Percentiles rank a stretch among this genome's conserved stretches.
Evolutionary conservation across 2,888 invertebrate species (phyloP).

Genomic region (Cantharis rustica): DNA sequence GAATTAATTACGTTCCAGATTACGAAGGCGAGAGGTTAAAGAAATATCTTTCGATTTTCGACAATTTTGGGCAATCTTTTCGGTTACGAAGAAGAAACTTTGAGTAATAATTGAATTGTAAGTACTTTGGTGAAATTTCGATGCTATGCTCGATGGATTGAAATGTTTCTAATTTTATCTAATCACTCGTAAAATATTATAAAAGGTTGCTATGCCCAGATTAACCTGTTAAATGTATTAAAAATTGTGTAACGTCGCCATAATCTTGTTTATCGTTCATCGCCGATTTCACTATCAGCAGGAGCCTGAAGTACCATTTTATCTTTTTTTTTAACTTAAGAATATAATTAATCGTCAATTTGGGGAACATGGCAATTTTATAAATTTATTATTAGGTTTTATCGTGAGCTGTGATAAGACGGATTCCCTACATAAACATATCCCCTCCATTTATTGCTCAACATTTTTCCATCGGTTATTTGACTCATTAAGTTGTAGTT

Average conservation of each 20-base stretch:
- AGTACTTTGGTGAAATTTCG: background rate
- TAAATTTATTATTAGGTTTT: conserved; percentile 19
- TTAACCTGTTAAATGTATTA: background rate
- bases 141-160: background rate
- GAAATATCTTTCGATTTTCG: background rate
- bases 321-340: background rate
- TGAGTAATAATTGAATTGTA: background rate
- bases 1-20: background rate
- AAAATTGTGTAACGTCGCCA: background rate
- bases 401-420: conserved; percentile 26
- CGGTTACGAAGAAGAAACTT: background rate
- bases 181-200: background rate
- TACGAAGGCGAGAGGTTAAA: background rate
- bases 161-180: background rate
- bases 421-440: conserved; percentile 41
- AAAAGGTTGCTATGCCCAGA: background rate
- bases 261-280: background rate
- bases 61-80: no score
- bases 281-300: background rate
- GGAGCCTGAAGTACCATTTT: background rate
- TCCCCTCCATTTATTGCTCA: conserved; percentile 35
- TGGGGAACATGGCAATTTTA: background rate
- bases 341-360: background rate
- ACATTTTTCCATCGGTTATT: conserved; percentile 20
- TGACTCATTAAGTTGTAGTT: conserved; percentile 9